phyloP scores from a whole-genome alignment of 2,113 vertebrate genomes.

The Lonchura striata region DNA sequence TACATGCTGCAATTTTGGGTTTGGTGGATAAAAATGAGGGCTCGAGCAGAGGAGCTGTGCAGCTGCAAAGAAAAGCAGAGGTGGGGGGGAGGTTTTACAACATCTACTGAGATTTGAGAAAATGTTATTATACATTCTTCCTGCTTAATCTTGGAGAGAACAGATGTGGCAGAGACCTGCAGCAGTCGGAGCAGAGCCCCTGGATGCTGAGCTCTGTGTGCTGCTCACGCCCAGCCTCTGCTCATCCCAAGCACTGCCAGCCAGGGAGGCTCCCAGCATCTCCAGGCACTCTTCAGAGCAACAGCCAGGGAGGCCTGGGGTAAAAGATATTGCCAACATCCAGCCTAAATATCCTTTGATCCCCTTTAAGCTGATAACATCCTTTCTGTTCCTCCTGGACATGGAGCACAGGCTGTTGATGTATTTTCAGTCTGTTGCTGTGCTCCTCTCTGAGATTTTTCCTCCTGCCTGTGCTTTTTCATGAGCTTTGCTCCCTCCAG shows the following conservation, averaged over 20 bases:
- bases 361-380: constrained; percentile 34
- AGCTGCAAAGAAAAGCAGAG: constrained; percentile 22
- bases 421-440: neutral
- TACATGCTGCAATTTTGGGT: constrained; percentile 11
- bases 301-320: neutral
- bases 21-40: constrained; percentile 23
- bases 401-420: neutral
- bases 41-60: neutral
- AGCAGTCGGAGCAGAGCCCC: neutral
- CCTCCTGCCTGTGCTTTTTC: neutral
- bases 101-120: neutral
- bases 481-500: neutral
- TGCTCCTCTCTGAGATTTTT: neutral
- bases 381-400: constrained; percentile 13
- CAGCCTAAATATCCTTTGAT: constrained; percentile 40
- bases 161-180: neutral
- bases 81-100: neutral
- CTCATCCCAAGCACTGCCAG: neutral
- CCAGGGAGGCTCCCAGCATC: neutral
- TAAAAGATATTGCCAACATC: neutral
- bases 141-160: neutral
- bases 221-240: neutral
- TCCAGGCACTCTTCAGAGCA: neutral
- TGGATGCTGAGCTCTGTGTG: neutral
- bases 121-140: neutral